Base-by-base conservation (phyloP, 2,888 invertebrate genomes). In the Alentia gelatinosa region DNA sequence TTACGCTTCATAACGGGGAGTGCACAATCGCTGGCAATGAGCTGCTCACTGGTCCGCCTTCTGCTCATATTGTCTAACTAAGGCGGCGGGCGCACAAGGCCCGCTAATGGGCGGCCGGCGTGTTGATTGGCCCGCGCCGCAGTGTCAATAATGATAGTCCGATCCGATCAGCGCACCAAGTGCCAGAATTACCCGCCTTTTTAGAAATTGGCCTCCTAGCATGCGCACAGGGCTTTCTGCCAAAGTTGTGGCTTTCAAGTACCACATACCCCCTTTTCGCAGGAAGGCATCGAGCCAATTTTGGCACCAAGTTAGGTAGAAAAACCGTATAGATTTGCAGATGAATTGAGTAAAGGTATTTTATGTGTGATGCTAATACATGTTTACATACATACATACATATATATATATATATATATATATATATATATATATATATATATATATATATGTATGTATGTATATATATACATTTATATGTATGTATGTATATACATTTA, bases 71-170 rank as follows among this genome's bases (percentile, higher is more conserved):
- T 79, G 37, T n/a, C 79, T 37, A n/a, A n/a, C n/a, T n/a, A n/a
- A n/a, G n/a, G n/a, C n/a, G n/a, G n/a, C n/a, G n/a, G 23, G 37
- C 79, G 26, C 74, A 74, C 74, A 74, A 79, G 79, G 79, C 79
- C 37, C 35, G 30, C 74, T 79, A 79, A 79, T 79, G 79, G 37
- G 23, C 39, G 37, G 9, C 23, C 23, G 39, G 39, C 79, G 39
- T 79, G 39, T 39, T 79, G 79, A 79, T 79, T 79, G 39, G 79
- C 79, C 15, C 12, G 79, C 37, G 35, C 35, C 30, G 74, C 26
- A 33, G 74, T 74, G 74, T 74, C 74, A 74, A 33, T 74, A 74
- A 74, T 74, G 74, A 33, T 26, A 12, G 33, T 26, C 19, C n/a
- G 33, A 74, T 33, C 30, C 74, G 74, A 74, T 74, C 74, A 33